A percentile compares a stretch with the other conserved stretches of the same genome.
phyloP scores from a whole-genome alignment of 2,888 invertebrate genomes.

The Microctonus aethiopoides region DNA sequence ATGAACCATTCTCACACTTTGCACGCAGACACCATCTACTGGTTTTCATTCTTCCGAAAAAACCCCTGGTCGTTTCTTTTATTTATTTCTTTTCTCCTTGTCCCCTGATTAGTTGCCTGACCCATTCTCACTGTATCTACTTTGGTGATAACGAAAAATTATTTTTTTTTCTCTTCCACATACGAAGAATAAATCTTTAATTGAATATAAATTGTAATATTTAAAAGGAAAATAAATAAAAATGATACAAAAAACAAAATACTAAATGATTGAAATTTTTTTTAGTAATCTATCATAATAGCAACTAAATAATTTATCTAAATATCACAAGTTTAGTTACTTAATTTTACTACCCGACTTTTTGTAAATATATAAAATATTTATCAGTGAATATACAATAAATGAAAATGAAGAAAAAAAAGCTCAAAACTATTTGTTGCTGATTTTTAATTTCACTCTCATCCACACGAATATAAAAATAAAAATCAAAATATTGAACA shows the following conservation, averaged over 20 bases:
- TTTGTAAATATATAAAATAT: not conserved
- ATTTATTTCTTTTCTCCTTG: constrained; percentile 26
- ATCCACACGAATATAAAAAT: constrained; percentile 3
- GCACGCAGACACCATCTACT: constrained; percentile 29
- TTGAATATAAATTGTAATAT: constrained; percentile 8
- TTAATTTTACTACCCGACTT: no score
- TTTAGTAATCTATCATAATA: no score
- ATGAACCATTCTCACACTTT: constrained; percentile 58
- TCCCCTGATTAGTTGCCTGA: constrained; percentile 43
- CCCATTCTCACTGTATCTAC: constrained; percentile 26
- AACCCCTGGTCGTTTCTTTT: constrained; percentile 16
- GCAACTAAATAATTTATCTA: no score
- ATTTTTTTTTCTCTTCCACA: constrained; percentile 38
- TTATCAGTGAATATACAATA: not conserved
- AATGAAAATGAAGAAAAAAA: not conserved
- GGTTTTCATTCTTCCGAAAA: constrained; percentile 32
- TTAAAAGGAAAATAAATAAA: not conserved
- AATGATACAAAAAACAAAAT: not conserved
- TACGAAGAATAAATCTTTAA: constrained; percentile 5
- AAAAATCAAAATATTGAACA: not conserved
- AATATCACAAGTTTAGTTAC: not conserved
- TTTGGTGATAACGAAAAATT: constrained; percentile 49
- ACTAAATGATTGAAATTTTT: no score
- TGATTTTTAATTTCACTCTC: constrained; percentile 47
- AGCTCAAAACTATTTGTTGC: constrained; percentile 37